A percentile compares a stretch with the other conserved stretches of the same genome.
phyloP scores from a whole-genome alignment of 2,113 vertebrate genomes.

The Sus scrofa region DNA sequence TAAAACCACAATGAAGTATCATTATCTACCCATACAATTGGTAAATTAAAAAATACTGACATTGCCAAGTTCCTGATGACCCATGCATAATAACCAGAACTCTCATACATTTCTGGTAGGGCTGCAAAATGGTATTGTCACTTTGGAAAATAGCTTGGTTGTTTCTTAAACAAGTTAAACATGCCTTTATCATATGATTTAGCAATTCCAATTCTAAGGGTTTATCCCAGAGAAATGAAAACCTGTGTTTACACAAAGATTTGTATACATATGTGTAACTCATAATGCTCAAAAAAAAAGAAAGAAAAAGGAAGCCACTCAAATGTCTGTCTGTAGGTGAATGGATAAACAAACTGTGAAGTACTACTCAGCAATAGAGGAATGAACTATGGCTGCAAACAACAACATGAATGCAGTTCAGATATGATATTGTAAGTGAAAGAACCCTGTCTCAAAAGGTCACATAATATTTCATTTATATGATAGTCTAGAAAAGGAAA shows the following conservation, averaged over 20 bases:
- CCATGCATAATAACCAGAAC: neutral
- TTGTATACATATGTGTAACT: neutral
- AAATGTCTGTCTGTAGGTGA: neutral
- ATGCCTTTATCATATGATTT: neutral
- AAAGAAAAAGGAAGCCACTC: neutral
- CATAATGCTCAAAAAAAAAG: neutral
- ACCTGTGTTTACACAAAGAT: neutral
- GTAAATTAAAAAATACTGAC: neutral
- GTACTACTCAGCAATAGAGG: neutral
- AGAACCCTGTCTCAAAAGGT: neutral
- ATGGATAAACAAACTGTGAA: neutral
- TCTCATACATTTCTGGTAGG: neutral
- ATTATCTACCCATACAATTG: neutral
- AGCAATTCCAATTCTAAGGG: neutral
- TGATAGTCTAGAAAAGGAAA: neutral
- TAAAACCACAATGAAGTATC: neutral
- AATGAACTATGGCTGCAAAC: neutral
- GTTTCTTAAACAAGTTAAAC: neutral
- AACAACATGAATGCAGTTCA: neutral
- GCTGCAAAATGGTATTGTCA: neutral
- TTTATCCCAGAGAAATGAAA: neutral
- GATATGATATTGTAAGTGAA: neutral
- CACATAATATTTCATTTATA: neutral
- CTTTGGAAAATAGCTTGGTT: neutral
- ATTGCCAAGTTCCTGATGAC: neutral